Base-by-base conservation (phyloP, 2,888 invertebrate species). In the Eupithecia inturbata region DNA sequence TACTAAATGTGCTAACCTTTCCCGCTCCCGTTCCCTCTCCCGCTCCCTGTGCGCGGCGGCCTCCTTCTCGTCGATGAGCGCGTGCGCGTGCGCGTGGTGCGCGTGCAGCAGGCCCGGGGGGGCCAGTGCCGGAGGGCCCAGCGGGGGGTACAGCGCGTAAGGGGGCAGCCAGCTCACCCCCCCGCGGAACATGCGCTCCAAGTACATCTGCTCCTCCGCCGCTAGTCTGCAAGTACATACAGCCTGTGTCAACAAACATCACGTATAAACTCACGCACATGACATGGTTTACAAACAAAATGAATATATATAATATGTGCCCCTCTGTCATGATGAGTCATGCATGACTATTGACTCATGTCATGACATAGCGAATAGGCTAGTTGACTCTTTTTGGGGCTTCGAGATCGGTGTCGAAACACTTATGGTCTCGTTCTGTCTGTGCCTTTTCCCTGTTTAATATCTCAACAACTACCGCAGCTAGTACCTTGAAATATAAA, bases 181-280 rank as follows among this genome's bases (percentile, higher is more conserved):
- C 91, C 95, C 94, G 77, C 95, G 95, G 82, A 96, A 95, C 80
- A 96, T 95, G 82, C 98, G 96, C 90, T 98, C 98, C 89, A 98
- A 95, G 94, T 98, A 97, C 91, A 98, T 95, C 85, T 98, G 98
- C 91, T 98, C 98, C 87, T 97, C 97, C 78, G 95, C 87, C 83
- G 95, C 88, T 88, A 95, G 85, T 92, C 95, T 90, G 92, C 81
- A 71, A 67, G 41, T 28, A 45, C 14, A 41, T 10, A 14, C 22
- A 64, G 12, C 0, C 31, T 7, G 31, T 36, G 19, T n/a, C 36
- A 36, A 22, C 36, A 10, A 19, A 3, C 49, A 10, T 53, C 4
- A n/a, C 49, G 45, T n/a, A n/a, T 0, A n/a, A 10, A 53, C n/a
- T 53, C 22, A 10, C 3, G 7, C 41, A 41, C 39, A 3, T 4